Percentiles rank a stretch among this genome's conserved stretches.
Evolutionary conservation across 2,797 vertebrate genomes (phyloP).

Genomic region (Falco cherrug): DNA sequence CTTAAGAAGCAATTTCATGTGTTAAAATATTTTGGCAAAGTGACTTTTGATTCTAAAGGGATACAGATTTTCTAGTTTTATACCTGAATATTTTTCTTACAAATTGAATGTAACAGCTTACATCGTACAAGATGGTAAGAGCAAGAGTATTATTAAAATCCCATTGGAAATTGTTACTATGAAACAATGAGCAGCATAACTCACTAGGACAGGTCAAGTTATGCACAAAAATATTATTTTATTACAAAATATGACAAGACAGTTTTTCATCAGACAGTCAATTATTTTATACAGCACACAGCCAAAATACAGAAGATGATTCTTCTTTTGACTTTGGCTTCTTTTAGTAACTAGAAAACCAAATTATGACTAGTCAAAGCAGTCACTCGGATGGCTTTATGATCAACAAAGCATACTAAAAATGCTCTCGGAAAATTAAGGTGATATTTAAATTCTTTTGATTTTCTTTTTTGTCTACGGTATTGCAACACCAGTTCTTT

Average conservation of each 20-base stretch:
- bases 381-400: neutral
- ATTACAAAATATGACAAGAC: conserved; percentile 70
- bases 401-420: neutral
- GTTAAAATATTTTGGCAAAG: conserved; percentile 87
- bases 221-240: conserved; percentile 74
- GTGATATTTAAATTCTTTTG: neutral
- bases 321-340: conserved; percentile 29
- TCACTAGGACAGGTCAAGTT: conserved; percentile 69
- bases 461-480: fast-evolving
- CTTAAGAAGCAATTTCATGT: conserved; percentile 80
- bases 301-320: conserved; percentile 19
- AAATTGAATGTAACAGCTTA: conserved; percentile 74
- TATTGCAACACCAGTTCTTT: neutral
- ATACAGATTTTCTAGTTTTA: conserved; percentile 79
- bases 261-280: conserved; percentile 67
- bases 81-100: conserved; percentile 80
- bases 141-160: conserved; percentile 72
- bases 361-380: neutral
- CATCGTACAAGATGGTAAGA: conserved; percentile 47
- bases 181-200: conserved; percentile 68
- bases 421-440: neutral
- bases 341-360: neutral
- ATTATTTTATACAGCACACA: conserved; percentile 61
- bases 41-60: conserved; percentile 80
- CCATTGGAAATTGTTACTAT: conserved; percentile 69